Conservation (phyloP, 2,113 vertebrate species). For the Sapayoa aenigma region DNA sequence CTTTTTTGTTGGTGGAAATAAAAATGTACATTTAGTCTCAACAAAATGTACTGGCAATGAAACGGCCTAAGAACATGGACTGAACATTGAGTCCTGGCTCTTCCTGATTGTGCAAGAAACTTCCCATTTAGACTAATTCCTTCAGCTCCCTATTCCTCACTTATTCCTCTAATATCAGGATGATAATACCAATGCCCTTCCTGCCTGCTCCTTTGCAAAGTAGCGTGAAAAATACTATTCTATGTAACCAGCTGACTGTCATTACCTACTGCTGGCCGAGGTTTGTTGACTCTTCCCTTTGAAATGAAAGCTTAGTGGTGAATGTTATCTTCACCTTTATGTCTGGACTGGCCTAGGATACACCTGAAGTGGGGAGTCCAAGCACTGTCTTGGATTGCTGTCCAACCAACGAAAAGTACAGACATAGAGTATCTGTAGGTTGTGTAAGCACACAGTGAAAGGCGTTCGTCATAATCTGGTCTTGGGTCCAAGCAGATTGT, state of each 20-base stretch:
- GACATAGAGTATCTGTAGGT: neutral
- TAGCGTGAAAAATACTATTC: neutral
- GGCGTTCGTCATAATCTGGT: neutral
- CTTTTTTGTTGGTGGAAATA: neutral
- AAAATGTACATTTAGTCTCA: neutral
- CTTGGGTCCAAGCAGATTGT: neutral
- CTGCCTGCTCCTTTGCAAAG: neutral
- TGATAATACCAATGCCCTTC: neutral
- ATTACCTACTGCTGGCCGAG: neutral
- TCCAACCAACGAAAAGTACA: neutral
- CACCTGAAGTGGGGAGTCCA: neutral
- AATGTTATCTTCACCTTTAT: neutral
- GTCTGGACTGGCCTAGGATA: neutral
- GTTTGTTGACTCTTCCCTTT: neutral
- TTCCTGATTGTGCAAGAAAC: neutral
- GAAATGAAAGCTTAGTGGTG: neutral
- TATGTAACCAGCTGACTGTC: neutral
- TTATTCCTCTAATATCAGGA: neutral
- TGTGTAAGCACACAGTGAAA: fast-evolving
- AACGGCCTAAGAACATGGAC: neutral
- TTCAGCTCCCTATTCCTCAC: neutral
- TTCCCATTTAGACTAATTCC: neutral
- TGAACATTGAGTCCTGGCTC: neutral
- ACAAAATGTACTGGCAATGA: neutral
- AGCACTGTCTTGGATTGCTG: neutral